Conservation (phyloP, 2,113 vertebrate species). For the Herpetotheres cachinnans region DNA sequence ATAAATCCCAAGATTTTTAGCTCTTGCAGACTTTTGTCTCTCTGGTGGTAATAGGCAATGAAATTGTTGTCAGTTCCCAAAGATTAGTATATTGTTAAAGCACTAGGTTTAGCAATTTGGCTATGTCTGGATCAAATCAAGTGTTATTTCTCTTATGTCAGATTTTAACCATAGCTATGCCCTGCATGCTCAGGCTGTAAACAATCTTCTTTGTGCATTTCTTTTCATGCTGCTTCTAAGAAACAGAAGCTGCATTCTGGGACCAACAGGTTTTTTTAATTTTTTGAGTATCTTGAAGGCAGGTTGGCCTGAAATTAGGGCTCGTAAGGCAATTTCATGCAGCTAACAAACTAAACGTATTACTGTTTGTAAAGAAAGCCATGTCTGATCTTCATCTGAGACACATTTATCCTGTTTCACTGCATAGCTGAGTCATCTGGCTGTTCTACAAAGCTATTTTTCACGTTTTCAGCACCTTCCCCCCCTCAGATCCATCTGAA, state of each 20-base stretch:
- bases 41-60: background rate
- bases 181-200: background rate
- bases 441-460: background rate
- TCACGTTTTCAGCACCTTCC: background rate
- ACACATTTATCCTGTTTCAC: background rate
- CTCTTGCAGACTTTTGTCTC: background rate
- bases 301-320: background rate
- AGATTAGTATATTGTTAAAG: background rate
- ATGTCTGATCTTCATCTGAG: background rate
- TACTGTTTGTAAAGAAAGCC: background rate
- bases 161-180: background rate
- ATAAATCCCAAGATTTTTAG: background rate
- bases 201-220: background rate
- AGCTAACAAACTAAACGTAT: background rate
- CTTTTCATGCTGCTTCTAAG: background rate
- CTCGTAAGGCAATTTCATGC: background rate
- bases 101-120: background rate
- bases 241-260: background rate
- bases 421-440: background rate
- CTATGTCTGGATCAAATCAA: background rate
- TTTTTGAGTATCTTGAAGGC: background rate
- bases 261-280: background rate
- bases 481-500: background rate
- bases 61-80: background rate
- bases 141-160: background rate